phyloP scores from a whole-genome alignment of 2,888 invertebrate species.

The Teleiodes luculella region DNA sequence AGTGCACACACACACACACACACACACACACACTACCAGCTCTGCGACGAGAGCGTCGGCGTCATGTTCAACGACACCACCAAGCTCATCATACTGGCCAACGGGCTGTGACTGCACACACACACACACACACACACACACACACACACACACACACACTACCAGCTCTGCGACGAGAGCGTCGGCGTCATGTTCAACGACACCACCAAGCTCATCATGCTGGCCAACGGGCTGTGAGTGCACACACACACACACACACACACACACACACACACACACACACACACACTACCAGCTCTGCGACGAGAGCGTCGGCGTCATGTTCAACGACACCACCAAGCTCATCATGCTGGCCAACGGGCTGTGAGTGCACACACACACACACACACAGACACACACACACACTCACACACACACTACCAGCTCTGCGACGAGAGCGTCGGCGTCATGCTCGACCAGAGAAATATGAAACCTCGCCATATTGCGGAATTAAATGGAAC shows the following conservation, averaged over 20 bases:
- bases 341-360: constrained; percentile 95
- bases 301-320: constrained; percentile 98
- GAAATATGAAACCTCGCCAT: too few species aligned
- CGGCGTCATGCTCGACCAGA: too few species aligned
- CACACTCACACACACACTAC: too few species aligned
- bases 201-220: constrained; percentile 94
- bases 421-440: too few species aligned
- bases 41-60: constrained; percentile 98
- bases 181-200: constrained; percentile 99
- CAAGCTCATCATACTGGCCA: constrained; percentile 93
- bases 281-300: constrained; percentile 99
- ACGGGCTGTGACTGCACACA: constrained; percentile 94
- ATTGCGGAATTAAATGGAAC: too few species aligned
- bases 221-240: constrained; percentile 94
- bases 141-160: too few species aligned
- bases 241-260: too few species aligned
- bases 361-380: constrained; percentile 80
- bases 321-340: constrained; percentile 98
- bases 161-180: constrained; percentile 98
- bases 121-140: too few species aligned
- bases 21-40: too few species aligned
- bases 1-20: too few species aligned
- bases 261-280: too few species aligned
- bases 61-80: constrained; percentile 99
- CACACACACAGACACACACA: too few species aligned